Conservation (phyloP, 2,113 vertebrate species). For the Lagopus leucura region DNA sequence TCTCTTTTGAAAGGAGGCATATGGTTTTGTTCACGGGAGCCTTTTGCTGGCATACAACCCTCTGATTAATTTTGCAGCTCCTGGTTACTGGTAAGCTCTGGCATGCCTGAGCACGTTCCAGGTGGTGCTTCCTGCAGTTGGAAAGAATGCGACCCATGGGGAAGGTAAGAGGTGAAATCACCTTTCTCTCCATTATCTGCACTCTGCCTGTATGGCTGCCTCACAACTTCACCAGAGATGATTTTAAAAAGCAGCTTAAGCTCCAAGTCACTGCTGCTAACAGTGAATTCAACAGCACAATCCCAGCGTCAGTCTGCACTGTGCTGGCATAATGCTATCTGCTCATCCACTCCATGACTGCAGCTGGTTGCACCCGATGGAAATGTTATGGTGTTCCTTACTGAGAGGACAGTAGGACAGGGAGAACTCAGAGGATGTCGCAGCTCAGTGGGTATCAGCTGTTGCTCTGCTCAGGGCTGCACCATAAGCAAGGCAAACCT, state of each 20-base stretch:
- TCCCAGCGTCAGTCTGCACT: background rate
- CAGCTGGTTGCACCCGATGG: background rate
- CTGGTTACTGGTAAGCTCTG: slow-evolving; percentile 60
- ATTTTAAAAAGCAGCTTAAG: background rate
- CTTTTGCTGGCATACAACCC: slow-evolving; percentile 41
- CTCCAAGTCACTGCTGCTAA: background rate
- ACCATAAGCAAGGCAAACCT: background rate
- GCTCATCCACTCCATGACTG: background rate
- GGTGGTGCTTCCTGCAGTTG: slow-evolving; percentile 54
- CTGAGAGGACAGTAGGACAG: background rate
- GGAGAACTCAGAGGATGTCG: background rate
- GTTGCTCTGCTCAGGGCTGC: background rate
- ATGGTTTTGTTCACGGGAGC: background rate
- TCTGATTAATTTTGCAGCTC: slow-evolving; percentile 53
- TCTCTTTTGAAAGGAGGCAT: slow-evolving; percentile 53
- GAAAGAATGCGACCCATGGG: slow-evolving; percentile 6
- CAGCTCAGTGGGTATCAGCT: background rate
- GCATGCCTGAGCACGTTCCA: slow-evolving; percentile 47
- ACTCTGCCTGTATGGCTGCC: background rate
- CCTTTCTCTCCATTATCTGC: background rate
- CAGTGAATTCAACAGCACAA: background rate
- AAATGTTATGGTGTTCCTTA: background rate
- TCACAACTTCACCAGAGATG: background rate
- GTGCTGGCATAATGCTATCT: background rate
- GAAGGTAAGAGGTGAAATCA: background rate